A percentile compares a stretch with the other conserved stretches of the same genome.
phyloP scores from a whole-genome alignment of 2,888 invertebrate genomes.

The Caenorhabditis sinica region DNA sequence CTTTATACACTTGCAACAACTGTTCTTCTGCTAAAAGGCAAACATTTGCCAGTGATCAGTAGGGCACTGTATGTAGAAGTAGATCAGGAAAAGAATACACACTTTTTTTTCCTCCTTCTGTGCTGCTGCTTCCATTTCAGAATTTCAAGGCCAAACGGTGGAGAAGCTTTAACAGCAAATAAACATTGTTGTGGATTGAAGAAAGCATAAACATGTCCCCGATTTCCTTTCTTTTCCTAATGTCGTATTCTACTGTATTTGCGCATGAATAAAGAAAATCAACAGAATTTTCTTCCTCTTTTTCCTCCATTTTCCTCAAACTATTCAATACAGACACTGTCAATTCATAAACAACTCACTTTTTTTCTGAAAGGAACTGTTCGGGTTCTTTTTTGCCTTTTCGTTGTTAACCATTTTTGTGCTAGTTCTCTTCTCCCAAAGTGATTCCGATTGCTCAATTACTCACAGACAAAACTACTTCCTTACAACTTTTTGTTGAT shows the following conservation, averaged over 20 bases:
- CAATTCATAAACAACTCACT: constrained; percentile 51
- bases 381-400: constrained; percentile 1
- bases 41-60: constrained; percentile 55
- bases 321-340: constrained; percentile 21
- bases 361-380: constrained; percentile 16
- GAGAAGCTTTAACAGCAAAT: constrained; percentile 54
- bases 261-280: constrained; percentile 64
- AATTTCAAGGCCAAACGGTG: constrained; percentile 40
- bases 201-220: constrained; percentile 60
- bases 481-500: constrained; percentile 43
- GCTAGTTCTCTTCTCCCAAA: no score
- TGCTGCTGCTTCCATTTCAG: constrained; percentile 11
- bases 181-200: constrained; percentile 48
- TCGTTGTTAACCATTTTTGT: no score
- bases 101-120: not conserved
- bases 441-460: constrained; percentile 15
- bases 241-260: constrained; percentile 59
- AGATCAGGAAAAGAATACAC: constrained; percentile 31
- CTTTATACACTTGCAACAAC: constrained; percentile 26
- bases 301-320: constrained; percentile 27
- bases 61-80: not conserved
- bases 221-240: constrained; percentile 37
- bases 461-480: constrained; percentile 36
- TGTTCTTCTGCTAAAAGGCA: constrained; percentile 35
- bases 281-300: constrained; percentile 41